Conservation (phyloP, 2,797 vertebrate species). For the Ctenopoma kingsleyae region DNA sequence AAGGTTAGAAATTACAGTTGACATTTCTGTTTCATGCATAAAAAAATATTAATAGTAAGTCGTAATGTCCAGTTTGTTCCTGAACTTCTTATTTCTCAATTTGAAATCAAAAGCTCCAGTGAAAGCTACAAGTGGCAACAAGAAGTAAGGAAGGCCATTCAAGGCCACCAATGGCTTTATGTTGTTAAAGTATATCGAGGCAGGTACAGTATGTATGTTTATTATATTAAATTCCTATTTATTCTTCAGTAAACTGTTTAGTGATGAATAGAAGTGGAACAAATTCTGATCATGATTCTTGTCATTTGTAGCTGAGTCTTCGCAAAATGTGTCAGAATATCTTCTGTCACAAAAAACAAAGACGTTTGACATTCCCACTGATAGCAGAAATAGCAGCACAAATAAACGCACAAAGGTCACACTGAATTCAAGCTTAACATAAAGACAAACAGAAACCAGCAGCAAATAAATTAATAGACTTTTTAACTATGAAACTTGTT, state of each 20-base stretch:
- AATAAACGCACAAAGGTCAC: neutral
- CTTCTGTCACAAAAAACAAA: neutral
- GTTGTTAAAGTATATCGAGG: neutral
- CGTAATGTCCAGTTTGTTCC: slow-evolving; percentile 12
- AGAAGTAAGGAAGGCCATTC: neutral
- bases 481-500: neutral
- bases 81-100: neutral
- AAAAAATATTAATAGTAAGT: neutral
- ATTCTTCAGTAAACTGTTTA: neutral
- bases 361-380: neutral
- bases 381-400: neutral
- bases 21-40: neutral
- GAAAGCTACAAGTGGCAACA: neutral
- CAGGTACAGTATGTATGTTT: neutral
- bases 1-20: no score
- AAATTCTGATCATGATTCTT: slow-evolving; percentile 1
- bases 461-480: neutral
- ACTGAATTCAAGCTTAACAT: neutral
- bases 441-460: neutral
- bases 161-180: neutral
- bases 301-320: neutral
- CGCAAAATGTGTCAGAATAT: neutral
- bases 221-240: neutral
- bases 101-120: slow-evolving; percentile 17
- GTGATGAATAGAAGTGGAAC: slow-evolving; percentile 4